Evolutionary conservation across 2,113 vertebrate genomes (phyloP).

Genomic region (Dicrurus megarhynchus): DNA sequence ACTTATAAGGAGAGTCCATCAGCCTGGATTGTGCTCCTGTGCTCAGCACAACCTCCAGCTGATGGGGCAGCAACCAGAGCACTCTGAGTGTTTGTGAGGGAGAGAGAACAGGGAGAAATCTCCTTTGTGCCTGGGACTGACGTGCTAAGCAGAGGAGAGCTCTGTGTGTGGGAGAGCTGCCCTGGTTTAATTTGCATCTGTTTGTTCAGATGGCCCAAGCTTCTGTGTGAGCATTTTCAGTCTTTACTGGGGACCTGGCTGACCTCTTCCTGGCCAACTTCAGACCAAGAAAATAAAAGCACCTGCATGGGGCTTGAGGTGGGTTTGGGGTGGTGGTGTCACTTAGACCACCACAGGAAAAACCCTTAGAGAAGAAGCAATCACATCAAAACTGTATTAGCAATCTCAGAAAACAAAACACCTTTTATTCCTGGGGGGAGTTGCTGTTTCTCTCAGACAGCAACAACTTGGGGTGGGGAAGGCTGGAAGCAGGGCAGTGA

Average conservation of each 20-base stretch:
- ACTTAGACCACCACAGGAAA: not conserved
- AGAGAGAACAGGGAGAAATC: not conserved
- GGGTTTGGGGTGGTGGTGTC: not conserved
- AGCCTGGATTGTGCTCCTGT: not conserved
- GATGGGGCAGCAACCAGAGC: fast-evolving
- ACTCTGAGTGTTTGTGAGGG: not conserved
- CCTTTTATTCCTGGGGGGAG: slow-evolving; percentile 37
- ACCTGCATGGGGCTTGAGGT: not conserved
- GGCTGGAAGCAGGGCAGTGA: not conserved
- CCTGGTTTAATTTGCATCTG: not conserved
- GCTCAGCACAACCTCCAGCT: not conserved
- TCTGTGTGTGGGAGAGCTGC: not conserved
- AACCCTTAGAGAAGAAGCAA: not conserved
- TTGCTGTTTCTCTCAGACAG: not conserved
- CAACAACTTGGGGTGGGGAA: not conserved
- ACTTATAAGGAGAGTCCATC: fast-evolving
- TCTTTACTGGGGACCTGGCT: not conserved
- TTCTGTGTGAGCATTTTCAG: not conserved
- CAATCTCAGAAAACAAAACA: slow-evolving; percentile 29
- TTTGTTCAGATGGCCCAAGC: not conserved
- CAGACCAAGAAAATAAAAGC: not conserved
- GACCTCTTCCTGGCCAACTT: not conserved
- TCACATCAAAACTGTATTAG: not conserved
- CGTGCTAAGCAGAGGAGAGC: not conserved
- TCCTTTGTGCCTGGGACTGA: not conserved